Evolutionary conservation across 1,140 invertebrate genomes (phyloP).

Genomic region (Coelopa frigida): DNA sequence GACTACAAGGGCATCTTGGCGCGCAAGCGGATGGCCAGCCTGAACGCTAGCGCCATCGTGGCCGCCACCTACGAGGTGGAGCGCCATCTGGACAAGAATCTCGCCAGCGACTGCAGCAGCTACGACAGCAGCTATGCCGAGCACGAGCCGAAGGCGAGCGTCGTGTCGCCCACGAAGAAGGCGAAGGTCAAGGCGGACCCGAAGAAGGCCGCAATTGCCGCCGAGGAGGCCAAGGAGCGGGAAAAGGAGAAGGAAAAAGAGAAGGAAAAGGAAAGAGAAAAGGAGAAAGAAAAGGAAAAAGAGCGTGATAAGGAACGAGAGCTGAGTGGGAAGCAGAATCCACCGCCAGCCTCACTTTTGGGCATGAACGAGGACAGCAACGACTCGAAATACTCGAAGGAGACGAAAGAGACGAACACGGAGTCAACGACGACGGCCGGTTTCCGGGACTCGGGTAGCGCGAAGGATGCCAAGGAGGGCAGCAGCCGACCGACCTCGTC

Average conservation of each 20-base stretch:
- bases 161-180: too few relatives aligned
- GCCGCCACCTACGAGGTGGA: constrained; percentile 83
- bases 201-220: constrained; percentile 10
- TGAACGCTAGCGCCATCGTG: constrained; percentile 87
- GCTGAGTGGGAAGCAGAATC: constrained; percentile 42
- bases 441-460: constrained; percentile 31
- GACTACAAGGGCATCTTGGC: constrained; percentile 83
- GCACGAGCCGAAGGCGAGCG: constrained; percentile 9
- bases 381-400: constrained; percentile 49
- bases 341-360: constrained; percentile 29
- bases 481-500: constrained; percentile 42
- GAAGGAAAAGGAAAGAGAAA: constrained; percentile 17
- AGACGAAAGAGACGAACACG: constrained; percentile 52
- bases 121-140: constrained; percentile 44
- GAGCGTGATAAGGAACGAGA: too few relatives aligned
- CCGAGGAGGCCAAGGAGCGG: constrained; percentile 3
- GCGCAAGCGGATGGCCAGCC: constrained; percentile 82
- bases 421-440: constrained; percentile 32
- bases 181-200: too few relatives aligned
- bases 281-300: too few relatives aligned
- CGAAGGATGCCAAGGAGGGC: constrained; percentile 36
- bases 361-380: constrained; percentile 39
- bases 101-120: constrained; percentile 45
- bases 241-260: constrained; percentile 10
- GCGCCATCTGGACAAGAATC: constrained; percentile 38